Conservation (phyloP, 2,113 vertebrate species). For the Panurus biarmicus region DNA sequence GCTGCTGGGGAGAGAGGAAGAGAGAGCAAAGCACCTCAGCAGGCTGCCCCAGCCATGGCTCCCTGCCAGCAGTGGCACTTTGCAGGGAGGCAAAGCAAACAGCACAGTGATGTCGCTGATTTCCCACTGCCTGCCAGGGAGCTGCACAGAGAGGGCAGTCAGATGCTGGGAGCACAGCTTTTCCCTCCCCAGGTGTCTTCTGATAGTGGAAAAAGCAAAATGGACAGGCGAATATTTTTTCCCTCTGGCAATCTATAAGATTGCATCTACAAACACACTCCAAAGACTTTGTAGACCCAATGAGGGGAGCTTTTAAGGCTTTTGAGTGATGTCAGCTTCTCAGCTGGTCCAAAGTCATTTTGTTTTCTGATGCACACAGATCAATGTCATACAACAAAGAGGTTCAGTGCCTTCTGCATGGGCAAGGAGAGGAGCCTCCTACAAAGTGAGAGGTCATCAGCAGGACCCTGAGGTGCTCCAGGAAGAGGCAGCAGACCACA, state of each 20-base stretch:
- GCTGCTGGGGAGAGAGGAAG: background rate
- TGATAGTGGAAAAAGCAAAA: background rate
- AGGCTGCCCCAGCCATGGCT: background rate
- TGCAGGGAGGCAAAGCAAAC: background rate
- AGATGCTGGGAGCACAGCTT: background rate
- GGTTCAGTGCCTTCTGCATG: fast-evolving
- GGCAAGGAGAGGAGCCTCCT: background rate
- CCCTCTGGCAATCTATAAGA: background rate
- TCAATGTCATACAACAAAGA: background rate
- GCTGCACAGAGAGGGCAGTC: background rate
- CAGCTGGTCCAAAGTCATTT: background rate
- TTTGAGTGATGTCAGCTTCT: background rate
- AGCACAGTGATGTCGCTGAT: fast-evolving
- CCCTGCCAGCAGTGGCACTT: background rate
- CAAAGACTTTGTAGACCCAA: background rate
- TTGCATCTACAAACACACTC: background rate
- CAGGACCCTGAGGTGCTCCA: background rate
- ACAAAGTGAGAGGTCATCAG: background rate
- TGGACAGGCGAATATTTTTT: background rate
- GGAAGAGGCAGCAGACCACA: background rate
- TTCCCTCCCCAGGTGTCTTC: background rate
- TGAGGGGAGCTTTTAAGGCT: background rate
- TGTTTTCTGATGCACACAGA: background rate
- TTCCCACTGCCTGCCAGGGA: background rate
- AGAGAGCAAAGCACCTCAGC: background rate